Conservation (phyloP, 2,888 invertebrate genomes). For the Trichopria drosophilae region DNA sequence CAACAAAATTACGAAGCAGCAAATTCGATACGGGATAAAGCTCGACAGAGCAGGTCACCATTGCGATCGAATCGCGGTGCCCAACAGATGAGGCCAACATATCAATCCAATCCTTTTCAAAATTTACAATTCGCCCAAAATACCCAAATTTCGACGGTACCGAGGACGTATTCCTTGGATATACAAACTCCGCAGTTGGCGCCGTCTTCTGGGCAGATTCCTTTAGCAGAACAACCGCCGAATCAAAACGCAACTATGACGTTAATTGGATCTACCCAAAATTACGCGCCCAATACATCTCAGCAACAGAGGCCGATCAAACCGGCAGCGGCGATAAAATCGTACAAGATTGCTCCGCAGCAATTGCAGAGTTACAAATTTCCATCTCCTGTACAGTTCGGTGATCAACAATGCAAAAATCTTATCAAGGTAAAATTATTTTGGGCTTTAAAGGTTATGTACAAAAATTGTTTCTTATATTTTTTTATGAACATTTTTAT, state of each 20-base stretch:
- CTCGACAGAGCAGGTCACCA: conserved; percentile 41
- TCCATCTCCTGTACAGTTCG: conserved; percentile 45
- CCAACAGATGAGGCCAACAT: conserved; percentile 41
- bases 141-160: conserved; percentile 49
- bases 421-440: conserved; percentile 46
- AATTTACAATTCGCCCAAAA: no score
- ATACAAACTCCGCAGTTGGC: conserved; percentile 46
- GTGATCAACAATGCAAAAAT: conserved; percentile 50
- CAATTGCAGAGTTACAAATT: conserved; percentile 53
- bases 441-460: background rate
- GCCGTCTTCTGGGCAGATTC: conserved; percentile 40
- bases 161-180: conserved; percentile 48
- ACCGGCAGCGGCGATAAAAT: conserved; percentile 42
- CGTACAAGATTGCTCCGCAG: conserved; percentile 50
- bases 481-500: background rate
- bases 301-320: conserved; percentile 34
- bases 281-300: conserved; percentile 39
- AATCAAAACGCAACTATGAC: conserved; percentile 39
- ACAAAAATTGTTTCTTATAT: background rate
- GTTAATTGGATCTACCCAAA: conserved; percentile 41
- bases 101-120: conserved; percentile 38
- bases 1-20: conserved; percentile 40
- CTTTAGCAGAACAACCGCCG: conserved; percentile 31
- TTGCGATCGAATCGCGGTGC: conserved; percentile 42
- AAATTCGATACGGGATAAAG: no score